phyloP scores from a whole-genome alignment of 2,113 vertebrate species.

The Vulpes ferrilata region DNA sequence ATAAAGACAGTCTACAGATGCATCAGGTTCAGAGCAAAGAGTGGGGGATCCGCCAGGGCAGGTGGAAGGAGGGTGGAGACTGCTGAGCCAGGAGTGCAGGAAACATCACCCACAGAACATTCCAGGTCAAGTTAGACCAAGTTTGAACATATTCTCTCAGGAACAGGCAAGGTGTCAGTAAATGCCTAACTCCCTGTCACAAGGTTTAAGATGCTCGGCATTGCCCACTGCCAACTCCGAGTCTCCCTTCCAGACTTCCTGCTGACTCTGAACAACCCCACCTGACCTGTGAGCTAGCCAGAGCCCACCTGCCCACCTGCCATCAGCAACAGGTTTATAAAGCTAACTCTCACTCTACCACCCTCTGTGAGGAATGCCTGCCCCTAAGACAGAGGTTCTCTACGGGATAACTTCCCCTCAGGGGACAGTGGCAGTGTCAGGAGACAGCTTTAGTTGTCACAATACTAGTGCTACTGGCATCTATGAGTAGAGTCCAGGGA shows the following conservation, averaged over 20 bases:
- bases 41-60: neutral
- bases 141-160: neutral
- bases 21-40: neutral
- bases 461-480: fast-evolving
- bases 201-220: fast-evolving
- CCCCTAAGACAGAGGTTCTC: neutral
- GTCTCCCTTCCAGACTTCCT: neutral
- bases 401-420: neutral
- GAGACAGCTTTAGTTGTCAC: neutral
- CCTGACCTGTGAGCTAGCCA: neutral
- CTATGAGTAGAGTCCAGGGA: fast-evolving
- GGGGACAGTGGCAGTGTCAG: neutral
- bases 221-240: neutral
- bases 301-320: neutral
- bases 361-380: neutral
- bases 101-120: neutral
- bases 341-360: neutral
- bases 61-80: neutral
- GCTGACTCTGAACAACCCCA: fast-evolving
- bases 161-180: neutral
- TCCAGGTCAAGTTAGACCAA: neutral
- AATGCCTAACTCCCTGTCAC: neutral
- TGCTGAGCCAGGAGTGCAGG: fast-evolving
- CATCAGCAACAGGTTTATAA: neutral
- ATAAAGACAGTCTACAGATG: neutral